Base-by-base conservation (phyloP, 2,797 vertebrate species). In the Gephyroberyx darwinii region DNA sequence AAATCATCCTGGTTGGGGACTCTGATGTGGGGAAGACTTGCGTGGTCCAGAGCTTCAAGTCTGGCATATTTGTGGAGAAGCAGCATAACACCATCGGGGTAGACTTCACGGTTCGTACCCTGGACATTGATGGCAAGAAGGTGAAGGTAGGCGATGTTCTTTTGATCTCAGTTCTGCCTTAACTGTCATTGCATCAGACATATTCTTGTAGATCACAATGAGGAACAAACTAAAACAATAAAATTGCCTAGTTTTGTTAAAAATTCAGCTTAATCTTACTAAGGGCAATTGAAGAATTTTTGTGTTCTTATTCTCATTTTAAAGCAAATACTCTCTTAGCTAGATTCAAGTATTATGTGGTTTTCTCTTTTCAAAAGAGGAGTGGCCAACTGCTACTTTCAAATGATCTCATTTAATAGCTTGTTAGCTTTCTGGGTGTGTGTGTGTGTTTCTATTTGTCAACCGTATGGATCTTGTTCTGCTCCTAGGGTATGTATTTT, bases 61-160 rank as follows among this genome's bases (percentile, higher is more conserved):
- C 96, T 0, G 97, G 97, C 13, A 88, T 95, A 64, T 98, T 95
- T 84, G 89, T 86, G 0, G 95, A 95, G 82, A 95, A 92, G 22
- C 96, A 96, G 82, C 96, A 98, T 75, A 98, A 98, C 90, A 98
- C 97, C 1, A 98, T 99, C 1, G 97, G 97, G 4, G 97, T 99
- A 2, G 97, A 99, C 87, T 99, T 98, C 69, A 96, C 96, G 0
- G 96, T 98, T 71, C 95, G 95, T 50, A 96, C 95, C 1, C 70
- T 98, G 65, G 93, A 96, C 33, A 95, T 98, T 0, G 94, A 97
- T 2, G 96, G 97, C 84, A 98, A 96, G 90, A 98, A 83, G 83
- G 95, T 98, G 5, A 99, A 98, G 95, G 97, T 98, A 77, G 4
- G 77, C 43, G 43, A 67, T 43, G 10, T 20, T 10, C 8, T 20